Conservation (phyloP, 1,140 invertebrate species). For the Scylla paramamosain region DNA sequence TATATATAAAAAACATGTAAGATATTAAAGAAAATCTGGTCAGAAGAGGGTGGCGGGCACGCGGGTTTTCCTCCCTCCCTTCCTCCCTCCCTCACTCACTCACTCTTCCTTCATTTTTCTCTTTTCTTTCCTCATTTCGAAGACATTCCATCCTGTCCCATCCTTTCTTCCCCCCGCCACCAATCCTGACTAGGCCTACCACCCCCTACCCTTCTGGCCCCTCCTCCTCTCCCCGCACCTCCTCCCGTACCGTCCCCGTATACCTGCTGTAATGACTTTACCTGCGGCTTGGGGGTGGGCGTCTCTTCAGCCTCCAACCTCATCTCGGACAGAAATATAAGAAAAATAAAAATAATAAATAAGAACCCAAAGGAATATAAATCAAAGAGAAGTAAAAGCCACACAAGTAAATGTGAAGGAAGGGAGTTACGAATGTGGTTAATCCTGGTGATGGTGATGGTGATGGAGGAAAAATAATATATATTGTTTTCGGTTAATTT, state of each 20-base stretch:
- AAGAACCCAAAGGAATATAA: neutral
- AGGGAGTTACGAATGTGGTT: neutral
- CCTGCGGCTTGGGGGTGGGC: constrained; percentile 1
- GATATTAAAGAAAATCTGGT: too few species aligned
- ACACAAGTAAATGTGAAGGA: neutral
- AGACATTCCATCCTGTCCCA: constrained; percentile 11
- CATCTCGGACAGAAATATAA: neutral
- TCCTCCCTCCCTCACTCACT: neutral
- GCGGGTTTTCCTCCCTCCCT: neutral
- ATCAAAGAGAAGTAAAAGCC: neutral
- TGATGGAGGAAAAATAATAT: neutral
- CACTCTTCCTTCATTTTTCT: neutral
- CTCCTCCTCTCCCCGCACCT: neutral
- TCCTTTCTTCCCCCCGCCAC: constrained; percentile 6
- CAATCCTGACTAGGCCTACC: neutral
- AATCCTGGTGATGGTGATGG: neutral
- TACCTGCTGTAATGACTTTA: neutral
- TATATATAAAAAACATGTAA: neutral
- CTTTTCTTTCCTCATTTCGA: neutral
- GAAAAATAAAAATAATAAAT: neutral
- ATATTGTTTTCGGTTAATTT: neutral
- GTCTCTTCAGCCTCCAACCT: neutral
- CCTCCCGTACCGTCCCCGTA: neutral
- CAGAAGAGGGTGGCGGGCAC: neutral
- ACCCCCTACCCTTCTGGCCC: neutral